Evolutionary conservation across 2,888 invertebrate species (phyloP).

Genomic region (Lacanobia oleracea): DNA sequence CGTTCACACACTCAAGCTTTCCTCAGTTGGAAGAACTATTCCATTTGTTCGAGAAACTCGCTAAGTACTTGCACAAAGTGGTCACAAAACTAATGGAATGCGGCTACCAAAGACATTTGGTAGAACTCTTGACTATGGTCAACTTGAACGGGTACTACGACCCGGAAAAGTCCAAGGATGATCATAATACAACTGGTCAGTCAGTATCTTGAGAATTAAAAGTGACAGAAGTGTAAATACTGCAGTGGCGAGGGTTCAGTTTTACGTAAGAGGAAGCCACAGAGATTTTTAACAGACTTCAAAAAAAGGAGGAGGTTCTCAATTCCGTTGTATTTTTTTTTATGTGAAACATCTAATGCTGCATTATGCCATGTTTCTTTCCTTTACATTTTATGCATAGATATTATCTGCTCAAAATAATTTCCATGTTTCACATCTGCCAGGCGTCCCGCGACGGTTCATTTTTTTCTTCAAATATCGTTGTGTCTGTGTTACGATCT

Average conservation of each 20-base stretch:
- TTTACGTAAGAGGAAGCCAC: not conserved
- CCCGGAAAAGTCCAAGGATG: conserved; percentile 78
- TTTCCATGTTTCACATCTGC: too few relatives aligned
- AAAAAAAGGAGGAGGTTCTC: too few relatives aligned
- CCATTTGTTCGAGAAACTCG: conserved; percentile 90
- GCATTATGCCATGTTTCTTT: too few relatives aligned
- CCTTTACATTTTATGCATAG: too few relatives aligned
- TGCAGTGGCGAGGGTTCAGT: not conserved
- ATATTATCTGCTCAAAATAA: too few relatives aligned
- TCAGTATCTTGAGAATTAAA: conserved; percentile 52
- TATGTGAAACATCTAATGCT: too few relatives aligned
- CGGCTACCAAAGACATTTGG: conserved; percentile 92
- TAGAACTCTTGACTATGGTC: conserved; percentile 92
- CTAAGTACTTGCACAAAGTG: conserved; percentile 92
- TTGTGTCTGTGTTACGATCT: not conserved
- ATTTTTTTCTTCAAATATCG: too few relatives aligned
- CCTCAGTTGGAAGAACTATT: conserved; percentile 90
- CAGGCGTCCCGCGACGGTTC: too few relatives aligned
- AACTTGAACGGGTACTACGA: conserved; percentile 92
- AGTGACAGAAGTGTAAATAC: conserved; percentile 6
- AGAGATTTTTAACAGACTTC: not conserved
- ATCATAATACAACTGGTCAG: conserved; percentile 71
- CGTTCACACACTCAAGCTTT: conserved; percentile 91
- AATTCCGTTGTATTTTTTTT: too few relatives aligned
- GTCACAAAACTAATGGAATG: conserved; percentile 91